Conservation (phyloP, 2,113 vertebrate genomes). For the Grallaria varia region DNA sequence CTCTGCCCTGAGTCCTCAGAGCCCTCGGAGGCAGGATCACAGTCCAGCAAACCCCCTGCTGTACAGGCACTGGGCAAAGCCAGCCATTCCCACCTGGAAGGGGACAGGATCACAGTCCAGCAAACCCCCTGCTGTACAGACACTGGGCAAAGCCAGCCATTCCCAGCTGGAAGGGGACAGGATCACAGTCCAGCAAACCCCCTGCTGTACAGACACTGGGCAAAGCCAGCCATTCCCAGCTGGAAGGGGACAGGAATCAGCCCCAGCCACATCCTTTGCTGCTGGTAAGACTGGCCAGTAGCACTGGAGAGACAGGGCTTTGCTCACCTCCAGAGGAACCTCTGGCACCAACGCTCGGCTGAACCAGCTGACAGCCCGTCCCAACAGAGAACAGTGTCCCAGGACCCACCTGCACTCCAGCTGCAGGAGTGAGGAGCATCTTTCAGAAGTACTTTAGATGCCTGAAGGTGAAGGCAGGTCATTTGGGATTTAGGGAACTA, state of each 20-base stretch:
- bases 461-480: not conserved
- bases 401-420: not conserved
- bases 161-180: not conserved
- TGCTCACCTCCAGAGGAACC: not conserved
- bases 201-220: not conserved
- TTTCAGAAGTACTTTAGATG: not conserved
- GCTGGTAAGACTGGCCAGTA: not conserved
- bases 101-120: too few species aligned
- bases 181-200: too few species aligned
- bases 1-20: not conserved
- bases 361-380: not conserved
- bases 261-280: not conserved
- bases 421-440: not conserved
- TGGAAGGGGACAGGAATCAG: not conserved
- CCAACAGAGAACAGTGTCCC: not conserved
- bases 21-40: not conserved
- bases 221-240: not conserved
- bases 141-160: not conserved
- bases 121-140: not conserved
- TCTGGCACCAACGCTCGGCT: rapidly evolving
- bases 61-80: not conserved
- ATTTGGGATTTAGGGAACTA: not conserved
- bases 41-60: not conserved
- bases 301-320: not conserved
- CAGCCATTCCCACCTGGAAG: not conserved